Evolutionary conservation across 2,888 invertebrate species (phyloP).

Genomic region (Nomada ruficornis): DNA sequence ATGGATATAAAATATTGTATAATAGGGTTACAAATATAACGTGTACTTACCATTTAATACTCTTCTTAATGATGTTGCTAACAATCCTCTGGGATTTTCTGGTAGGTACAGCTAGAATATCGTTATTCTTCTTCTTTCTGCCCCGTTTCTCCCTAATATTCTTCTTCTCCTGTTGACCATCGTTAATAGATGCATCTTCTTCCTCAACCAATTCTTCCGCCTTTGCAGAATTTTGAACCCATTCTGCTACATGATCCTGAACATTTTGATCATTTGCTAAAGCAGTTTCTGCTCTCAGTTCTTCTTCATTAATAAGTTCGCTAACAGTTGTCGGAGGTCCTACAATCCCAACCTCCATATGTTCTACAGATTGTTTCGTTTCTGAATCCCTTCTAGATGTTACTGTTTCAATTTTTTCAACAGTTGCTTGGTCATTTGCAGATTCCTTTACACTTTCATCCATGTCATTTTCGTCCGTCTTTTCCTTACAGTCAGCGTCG

Average conservation of each 20-base stretch:
- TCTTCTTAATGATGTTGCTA: conserved; percentile 81
- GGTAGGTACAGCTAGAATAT: conserved; percentile 59
- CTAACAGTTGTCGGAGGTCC: conserved; percentile 79
- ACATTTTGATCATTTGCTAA: conserved; percentile 78
- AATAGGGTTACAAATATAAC: background rate
- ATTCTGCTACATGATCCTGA: conserved; percentile 83
- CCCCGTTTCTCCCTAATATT: conserved; percentile 53
- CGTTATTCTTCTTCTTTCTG: conserved; percentile 62
- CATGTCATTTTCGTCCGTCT: conserved; percentile 16
- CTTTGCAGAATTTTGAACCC: conserved; percentile 84
- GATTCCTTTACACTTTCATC: conserved; percentile 22
- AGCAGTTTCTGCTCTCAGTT: conserved; percentile 74
- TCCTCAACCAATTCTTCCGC: conserved; percentile 58
- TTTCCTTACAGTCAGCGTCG: background rate
- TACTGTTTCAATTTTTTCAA: conserved; percentile 33
- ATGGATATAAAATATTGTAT: background rate
- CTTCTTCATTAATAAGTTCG: conserved; percentile 79
- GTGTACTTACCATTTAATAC: conserved; percentile 82
- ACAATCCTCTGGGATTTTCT: conserved; percentile 81
- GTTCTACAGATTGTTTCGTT: conserved; percentile 42
- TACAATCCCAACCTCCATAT: conserved; percentile 78
- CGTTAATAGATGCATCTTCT: conserved; percentile 46
- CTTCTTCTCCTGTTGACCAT: conserved; percentile 41
- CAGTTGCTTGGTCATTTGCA: conserved; percentile 29
- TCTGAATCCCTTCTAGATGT: conserved; percentile 44